Evolutionary conservation across 2,797 vertebrate genomes (phyloP).

Genomic region (Anabas testudineus): DNA sequence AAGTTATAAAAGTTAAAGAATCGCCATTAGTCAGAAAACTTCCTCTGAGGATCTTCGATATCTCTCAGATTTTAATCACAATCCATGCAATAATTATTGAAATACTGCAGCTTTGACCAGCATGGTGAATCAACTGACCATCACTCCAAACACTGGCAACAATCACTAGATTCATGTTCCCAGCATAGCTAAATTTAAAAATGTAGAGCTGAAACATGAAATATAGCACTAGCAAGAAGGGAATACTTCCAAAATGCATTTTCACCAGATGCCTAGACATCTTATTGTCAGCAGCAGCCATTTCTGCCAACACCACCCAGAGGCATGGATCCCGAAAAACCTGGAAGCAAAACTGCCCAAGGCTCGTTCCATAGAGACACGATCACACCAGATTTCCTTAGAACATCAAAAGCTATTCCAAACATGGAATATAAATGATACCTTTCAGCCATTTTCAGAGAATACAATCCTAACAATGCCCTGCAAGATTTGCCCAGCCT

Average conservation of each 20-base stretch:
- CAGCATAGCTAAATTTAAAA: not conserved
- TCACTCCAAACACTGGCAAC: not conserved
- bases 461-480: not conserved
- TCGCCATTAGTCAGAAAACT: not conserved
- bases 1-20: not conserved
- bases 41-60: not conserved
- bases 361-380: conserved; percentile 4
- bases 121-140: not conserved
- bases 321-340: conserved; percentile 30
- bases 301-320: conserved; percentile 38
- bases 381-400: conserved; percentile 9
- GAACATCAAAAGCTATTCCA: conserved; percentile 4
- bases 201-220: not conserved
- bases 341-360: conserved; percentile 22
- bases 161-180: not conserved
- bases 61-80: not conserved
- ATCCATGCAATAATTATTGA: not conserved
- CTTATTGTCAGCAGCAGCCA: conserved; percentile 22
- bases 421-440: not conserved
- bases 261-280: not conserved
- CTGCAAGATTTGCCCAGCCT: conserved; percentile 5
- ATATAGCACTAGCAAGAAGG: conserved; percentile 7
- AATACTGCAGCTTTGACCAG: not conserved
- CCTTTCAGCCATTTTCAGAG: not conserved
- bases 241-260: conserved; percentile 1